Evolutionary conservation across 2,888 invertebrate species (phyloP).

Genomic region (Dyspetes luteomarginatus): DNA sequence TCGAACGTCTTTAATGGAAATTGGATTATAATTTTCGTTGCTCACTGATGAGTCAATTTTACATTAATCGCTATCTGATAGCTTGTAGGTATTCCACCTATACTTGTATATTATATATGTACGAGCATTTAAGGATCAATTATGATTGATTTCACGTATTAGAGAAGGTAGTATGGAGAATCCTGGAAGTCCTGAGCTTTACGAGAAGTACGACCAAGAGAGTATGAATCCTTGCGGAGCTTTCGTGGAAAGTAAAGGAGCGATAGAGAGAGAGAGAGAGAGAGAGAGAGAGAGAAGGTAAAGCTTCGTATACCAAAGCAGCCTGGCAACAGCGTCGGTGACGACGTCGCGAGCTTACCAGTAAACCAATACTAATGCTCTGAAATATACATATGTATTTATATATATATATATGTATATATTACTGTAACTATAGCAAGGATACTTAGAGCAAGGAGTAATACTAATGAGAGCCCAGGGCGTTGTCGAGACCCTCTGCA

Average conservation of each 20-base stretch:
- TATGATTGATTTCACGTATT: conserved; percentile 26
- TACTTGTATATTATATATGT: background rate
- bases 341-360: conserved; percentile 7
- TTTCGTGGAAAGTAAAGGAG: background rate
- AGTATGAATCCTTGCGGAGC: conserved; percentile 10
- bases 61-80: too few relatives aligned
- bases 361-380: conserved; percentile 35
- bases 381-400: background rate
- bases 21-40: too few relatives aligned
- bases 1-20: too few relatives aligned
- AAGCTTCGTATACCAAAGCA: background rate
- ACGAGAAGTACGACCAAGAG: background rate
- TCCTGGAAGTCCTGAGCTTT: conserved; percentile 4
- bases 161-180: background rate
- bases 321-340: conserved; percentile 14
- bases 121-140: conserved; percentile 14
- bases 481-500: conserved; percentile 73
- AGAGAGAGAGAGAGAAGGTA: background rate
- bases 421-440: background rate
- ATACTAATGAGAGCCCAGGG: conserved; percentile 81
- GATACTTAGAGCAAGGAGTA: conserved; percentile 70
- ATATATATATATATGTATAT: conserved; percentile 32
- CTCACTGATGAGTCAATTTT: too few relatives aligned
- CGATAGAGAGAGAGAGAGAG: background rate
- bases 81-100: too few relatives aligned